Evolutionary conservation across 2,797 vertebrate genomes (phyloP), one percentile per base, ranked within the genome.

Genomic region (Cynopterus sphinx): DNA sequence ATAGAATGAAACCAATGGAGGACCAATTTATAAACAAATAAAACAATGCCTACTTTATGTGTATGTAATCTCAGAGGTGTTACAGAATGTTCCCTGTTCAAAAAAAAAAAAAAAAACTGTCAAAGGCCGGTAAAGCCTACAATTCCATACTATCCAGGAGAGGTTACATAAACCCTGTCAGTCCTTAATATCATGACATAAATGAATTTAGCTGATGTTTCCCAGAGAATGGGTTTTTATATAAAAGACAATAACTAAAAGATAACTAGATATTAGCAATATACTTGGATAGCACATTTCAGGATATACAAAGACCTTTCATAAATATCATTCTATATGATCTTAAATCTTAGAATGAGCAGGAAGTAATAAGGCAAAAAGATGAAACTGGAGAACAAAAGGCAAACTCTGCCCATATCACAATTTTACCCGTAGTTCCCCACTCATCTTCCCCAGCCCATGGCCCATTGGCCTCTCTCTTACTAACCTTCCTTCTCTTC

Each of bases 311-410:
- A 63, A 94, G 70, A 70, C 46, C 33, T 70, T 49, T 91, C 46
- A 41, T 26, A 49, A 26, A 1, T n/a, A 46, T 39, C 43, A 82
- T 21, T 51, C 21, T 59, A 53, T 26, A 55, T 33, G 63, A 83
- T 26, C n/a, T 33, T 33, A 71, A 79, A 6, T 41, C 43, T 63
- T 46, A 71, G 24, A 81, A 86, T 26, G 39, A 49, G 36, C 55
- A 79, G 26, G 49, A 86, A 81, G 21, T 67, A 78, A 78, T 57
- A 24, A 91, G n/a, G 41, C 6, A 75, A 71, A 79, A 70, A 77
- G 75, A 57, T 33, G 19, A 87, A 92, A 87, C 43, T 65, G 46
- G 10, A 93, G 46, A 92, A 93, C 11, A 82, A 59, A 91, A 93
- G 61, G 12, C 36, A 87, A 36, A 67, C n/a, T 73, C 16, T 70